Conservation (phyloP, 2,113 vertebrate species). For the Mystacornis crossleyi region DNA sequence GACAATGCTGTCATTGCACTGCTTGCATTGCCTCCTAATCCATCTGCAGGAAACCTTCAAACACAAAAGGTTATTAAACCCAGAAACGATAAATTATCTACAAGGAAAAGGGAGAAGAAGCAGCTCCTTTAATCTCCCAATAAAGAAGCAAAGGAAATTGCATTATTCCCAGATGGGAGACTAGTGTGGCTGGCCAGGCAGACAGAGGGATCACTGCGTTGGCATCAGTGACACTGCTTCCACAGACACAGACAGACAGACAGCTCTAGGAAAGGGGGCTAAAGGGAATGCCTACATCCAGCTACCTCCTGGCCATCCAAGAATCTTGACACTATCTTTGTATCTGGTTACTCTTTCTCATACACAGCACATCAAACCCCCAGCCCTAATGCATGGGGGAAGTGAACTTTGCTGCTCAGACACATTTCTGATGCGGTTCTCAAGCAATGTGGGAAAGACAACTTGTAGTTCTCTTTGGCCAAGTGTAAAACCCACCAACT, state of each 20-base stretch:
- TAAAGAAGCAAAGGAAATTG: conserved; percentile 47
- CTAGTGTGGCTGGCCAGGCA: not conserved
- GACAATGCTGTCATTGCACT: not conserved
- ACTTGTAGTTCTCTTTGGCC: not conserved
- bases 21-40: not conserved
- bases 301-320: not conserved
- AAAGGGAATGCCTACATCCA: not conserved
- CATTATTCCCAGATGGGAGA: conserved; percentile 29
- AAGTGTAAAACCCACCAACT: not conserved
- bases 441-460: not conserved
- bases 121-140: conserved; percentile 39
- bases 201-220: not conserved
- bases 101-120: not conserved
- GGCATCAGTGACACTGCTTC: not conserved
- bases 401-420: not conserved
- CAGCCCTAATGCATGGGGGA: not conserved
- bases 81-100: conserved; percentile 37
- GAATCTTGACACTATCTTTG: not conserved
- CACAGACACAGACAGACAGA: not conserved
- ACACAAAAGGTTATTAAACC: not conserved
- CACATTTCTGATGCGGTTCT: not conserved
- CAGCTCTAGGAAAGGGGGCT: not conserved
- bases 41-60: conserved; percentile 3
- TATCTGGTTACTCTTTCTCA: not conserved
- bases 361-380: not conserved